These are phyloP conservation scores for Nanorana parkeri DNA, from an alignment of 2,113 vertebrate genomes.

Conservation along the genomic window DNA sequence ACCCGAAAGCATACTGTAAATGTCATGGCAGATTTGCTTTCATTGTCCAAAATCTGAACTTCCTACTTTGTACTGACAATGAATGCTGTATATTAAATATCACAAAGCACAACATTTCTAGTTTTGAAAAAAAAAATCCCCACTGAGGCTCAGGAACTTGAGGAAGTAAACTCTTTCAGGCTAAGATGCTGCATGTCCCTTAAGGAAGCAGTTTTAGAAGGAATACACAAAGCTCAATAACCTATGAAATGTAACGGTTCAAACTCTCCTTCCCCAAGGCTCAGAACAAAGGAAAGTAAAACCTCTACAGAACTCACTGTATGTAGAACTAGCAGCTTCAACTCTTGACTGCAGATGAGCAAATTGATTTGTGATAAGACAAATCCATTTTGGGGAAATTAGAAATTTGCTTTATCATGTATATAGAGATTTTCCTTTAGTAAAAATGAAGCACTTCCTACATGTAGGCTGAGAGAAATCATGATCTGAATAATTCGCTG, in stretches of 20 bases:
- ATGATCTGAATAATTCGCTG: too few species aligned
- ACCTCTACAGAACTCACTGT: constrained; percentile 8
- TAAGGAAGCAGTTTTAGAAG: background rate
- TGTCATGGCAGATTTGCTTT: too few species aligned
- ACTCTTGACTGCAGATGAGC: background rate
- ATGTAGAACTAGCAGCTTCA: constrained; percentile 19
- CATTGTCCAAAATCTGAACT: background rate
- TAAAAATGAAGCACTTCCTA: too few species aligned
- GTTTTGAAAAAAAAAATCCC: constrained; percentile 13
- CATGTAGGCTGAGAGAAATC: too few species aligned
- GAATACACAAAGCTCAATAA: background rate
- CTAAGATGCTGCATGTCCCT: constrained; percentile 1
- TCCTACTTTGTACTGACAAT: background rate
- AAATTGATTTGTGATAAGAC: too few species aligned
- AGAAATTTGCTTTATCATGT: too few species aligned
- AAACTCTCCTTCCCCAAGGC: constrained; percentile 19
- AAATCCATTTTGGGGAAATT: too few species aligned
- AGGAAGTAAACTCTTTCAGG: constrained; percentile 8
- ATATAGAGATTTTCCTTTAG: too few species aligned
- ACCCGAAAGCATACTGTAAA: too few species aligned
- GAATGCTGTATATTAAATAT: background rate
- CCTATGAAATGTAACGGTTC: constrained; percentile 12
- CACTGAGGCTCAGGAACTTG: constrained; percentile 17
- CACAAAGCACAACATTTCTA: background rate
- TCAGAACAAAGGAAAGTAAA: constrained; percentile 19